A percentile compares a stretch with the other conserved stretches of the same genome.
phyloP scores from a whole-genome alignment of 2,888 invertebrate genomes.

The Tinea pellionella region DNA sequence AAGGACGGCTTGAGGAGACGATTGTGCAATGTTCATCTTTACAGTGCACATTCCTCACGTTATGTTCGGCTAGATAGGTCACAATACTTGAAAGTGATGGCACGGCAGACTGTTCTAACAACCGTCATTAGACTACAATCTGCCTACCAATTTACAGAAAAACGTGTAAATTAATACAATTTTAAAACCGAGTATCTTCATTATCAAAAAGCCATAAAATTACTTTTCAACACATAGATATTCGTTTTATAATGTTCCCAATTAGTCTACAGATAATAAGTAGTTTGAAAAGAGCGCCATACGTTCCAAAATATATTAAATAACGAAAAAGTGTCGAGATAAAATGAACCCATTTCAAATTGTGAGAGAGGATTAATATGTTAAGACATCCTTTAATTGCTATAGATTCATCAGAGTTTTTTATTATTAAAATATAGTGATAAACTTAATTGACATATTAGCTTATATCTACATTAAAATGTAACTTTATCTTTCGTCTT shows the following conservation, averaged over 20 bases:
- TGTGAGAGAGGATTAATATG: background rate
- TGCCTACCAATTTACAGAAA: no score
- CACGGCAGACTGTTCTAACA: no score
- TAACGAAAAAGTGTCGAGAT: no score
- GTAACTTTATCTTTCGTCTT: no score
- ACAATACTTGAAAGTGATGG: no score
- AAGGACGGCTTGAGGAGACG: no score
- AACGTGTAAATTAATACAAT: background rate
- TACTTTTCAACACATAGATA: slow-evolving; percentile 9
- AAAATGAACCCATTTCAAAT: background rate
- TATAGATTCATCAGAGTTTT: background rate
- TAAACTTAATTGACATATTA: background rate
- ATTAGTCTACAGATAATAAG: slow-evolving; percentile 23
- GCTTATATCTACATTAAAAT: background rate
- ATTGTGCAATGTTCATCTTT: no score
- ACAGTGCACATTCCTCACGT: no score
- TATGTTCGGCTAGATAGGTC: no score
- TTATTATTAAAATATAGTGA: background rate
- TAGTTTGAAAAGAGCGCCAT: no score
- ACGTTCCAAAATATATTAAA: no score
- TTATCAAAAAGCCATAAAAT: slow-evolving; percentile 10
- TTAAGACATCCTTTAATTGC: background rate
- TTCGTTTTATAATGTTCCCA: slow-evolving; percentile 19
- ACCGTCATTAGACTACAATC: no score
- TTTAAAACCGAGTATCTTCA: background rate